Base-by-base conservation (phyloP, 30 jellyfish, hydroid and myxozoan species). In the Mastigias papua region DNA sequence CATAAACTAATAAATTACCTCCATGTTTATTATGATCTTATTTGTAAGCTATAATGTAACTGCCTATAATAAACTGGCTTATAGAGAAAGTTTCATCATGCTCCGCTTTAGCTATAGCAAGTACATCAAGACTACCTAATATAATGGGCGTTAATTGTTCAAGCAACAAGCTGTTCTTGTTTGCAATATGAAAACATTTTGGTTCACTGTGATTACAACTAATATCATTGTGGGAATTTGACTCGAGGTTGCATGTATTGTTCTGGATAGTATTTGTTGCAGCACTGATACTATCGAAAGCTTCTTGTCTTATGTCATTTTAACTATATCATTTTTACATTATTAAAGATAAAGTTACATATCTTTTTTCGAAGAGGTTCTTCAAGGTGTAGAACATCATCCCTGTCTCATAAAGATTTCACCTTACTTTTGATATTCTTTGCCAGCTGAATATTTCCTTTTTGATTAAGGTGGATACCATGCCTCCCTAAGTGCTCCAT, bases 401-500 rank as follows among this genome's bases (percentile, higher is more conserved):
- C 23, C 28, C 19, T 65, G 8, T 10, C 19, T 65, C 76, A 65
- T 7, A 71, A 71, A 71, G 67, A 71, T 71, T 48, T 71, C 22
- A 71, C 27, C 67, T 71, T 71, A 26, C 60, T 69, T 6, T 9
- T 71, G 34, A 35, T 71, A 26, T 71, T 71, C 33, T 25, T 48
- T 21, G 83, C 83, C 28, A 71, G 83, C 22, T 71, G 83, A 6
- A 29, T 10, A 48, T 71, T 48, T 35, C 83, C 83, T 34, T 26
- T 17, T 11, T 48, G 67, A 48, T 71, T 71, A 8, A 30, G 83
- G 73, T 71, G 83, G 22, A 51, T 13, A 51, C 67, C 67, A 51
- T 23, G 67, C 27, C 76, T 65, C 23, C 76, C 76, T 42, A 65
- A 71, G 34, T 71, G 67, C 64, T 71, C 73, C 64, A 71, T 35